Evolutionary conservation across 2,888 invertebrate genomes (phyloP), one percentile per base, ranked within the genome.

Genomic region (Smittia aterrima): DNA sequence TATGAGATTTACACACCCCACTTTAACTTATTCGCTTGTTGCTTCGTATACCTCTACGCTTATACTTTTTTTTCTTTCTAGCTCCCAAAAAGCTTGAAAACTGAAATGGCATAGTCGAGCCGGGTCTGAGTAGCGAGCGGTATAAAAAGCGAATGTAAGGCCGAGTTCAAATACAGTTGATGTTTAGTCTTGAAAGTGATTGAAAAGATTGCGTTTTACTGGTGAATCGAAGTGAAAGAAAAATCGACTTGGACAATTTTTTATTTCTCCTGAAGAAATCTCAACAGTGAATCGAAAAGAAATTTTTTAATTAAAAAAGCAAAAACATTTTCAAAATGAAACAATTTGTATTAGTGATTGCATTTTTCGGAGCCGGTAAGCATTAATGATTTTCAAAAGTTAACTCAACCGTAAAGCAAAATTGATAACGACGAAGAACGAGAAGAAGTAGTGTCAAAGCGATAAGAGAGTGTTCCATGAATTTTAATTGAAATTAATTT

Each of bases 351-450:
- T 78, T 83, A 78, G 80, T 88, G 83, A 87, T 87, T 83, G 87
- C 87, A 85, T 85, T 88, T 77, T 83, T 84, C 84, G 87, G 88
- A 87, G 86, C 87, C 85, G 88, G 88, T 88, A 88, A 85, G 88
- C 88, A 88, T 82, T 78, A 47, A 3, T 3, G 3, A 47, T n/a
- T 18, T 22, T 6, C 11, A 18, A 18, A 58, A 47, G 3, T n/a
- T 47, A 38, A 38, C 53, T 47, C 7, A 47, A 18, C 53, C n/a
- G n/a, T 6, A 47, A 18, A 47, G 18, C 3, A 4, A 47, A 47
- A n/a, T 4, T 47, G n/a, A 13, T 18, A 47, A 16, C 38, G 38
- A 38, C 11, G 11, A 38, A 38, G 11, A 47, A 4, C 53, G 4
- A 47, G 22, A 58, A 20, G 11, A 47, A 47, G n/a, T 3, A 58